Conservation (phyloP, 2,888 invertebrate genomes). For the Eupithecia tripunctaria region DNA sequence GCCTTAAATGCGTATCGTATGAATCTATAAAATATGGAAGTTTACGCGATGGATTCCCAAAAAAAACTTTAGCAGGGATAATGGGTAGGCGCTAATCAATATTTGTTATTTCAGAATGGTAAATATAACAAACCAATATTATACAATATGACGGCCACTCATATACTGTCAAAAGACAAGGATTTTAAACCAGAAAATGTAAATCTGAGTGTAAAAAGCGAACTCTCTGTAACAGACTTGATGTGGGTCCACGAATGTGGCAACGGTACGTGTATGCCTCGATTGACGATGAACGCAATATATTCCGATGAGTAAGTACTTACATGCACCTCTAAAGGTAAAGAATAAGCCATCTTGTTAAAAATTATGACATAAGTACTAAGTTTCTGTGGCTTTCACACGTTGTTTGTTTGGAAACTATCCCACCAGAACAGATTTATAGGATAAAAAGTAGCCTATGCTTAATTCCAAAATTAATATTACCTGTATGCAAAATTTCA, state of each 20-base stretch:
- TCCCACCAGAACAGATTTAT: too few species aligned
- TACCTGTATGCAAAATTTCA: too few species aligned
- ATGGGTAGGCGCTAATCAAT: background rate
- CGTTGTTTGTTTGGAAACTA: too few species aligned
- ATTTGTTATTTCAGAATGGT: conserved; percentile 20
- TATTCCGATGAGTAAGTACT: conserved; percentile 20
- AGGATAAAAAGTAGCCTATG: too few species aligned
- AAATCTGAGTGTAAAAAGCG: conserved; percentile 15
- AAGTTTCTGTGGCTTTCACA: too few species aligned
- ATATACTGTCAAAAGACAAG: background rate
- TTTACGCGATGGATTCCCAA: background rate
- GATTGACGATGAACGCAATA: conserved; percentile 2
- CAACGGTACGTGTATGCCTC: conserved; percentile 4
- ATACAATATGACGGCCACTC: conserved; percentile 9
- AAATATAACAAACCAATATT: conserved; percentile 14
- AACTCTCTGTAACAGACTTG: background rate
- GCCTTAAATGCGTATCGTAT: background rate
- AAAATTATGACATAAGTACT: too few species aligned
- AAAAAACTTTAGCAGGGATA: background rate
- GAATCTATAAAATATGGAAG: background rate
- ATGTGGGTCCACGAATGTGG: conserved; percentile 27
- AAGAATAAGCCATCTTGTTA: background rate
- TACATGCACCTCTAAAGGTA: too few species aligned
- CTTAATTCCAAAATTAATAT: too few species aligned
- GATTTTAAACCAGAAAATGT: conserved; percentile 16